phyloP scores from a whole-genome alignment of 2,888 invertebrate species.

The Euzetes globulus region DNA sequence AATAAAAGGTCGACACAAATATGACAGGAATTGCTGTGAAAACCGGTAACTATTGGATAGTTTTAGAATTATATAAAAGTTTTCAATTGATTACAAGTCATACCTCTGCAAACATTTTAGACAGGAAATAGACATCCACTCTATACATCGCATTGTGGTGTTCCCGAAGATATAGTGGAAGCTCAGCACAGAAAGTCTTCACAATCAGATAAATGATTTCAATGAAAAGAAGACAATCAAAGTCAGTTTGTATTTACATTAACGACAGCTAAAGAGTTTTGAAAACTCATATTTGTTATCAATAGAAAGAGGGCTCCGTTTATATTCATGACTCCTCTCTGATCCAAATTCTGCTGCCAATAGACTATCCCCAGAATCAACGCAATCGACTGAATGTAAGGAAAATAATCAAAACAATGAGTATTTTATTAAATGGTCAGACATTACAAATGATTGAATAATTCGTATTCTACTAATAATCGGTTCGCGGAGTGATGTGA shows the following conservation, averaged over 20 bases:
- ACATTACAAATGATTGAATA: slow-evolving; percentile 75
- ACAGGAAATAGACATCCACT: slow-evolving; percentile 79
- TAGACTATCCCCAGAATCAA: slow-evolving; percentile 50
- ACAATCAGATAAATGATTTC: neutral
- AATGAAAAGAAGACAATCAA: neutral
- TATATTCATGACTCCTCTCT: slow-evolving; percentile 48
- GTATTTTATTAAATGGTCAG: no score
- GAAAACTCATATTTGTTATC: slow-evolving; percentile 48
- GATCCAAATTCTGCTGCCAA: slow-evolving; percentile 45
- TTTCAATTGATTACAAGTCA: neutral
- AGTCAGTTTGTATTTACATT: slow-evolving; percentile 46
- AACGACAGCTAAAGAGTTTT: slow-evolving; percentile 50
- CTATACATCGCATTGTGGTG: slow-evolving; percentile 83
- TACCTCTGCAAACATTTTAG: slow-evolving; percentile 77
- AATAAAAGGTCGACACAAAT: slow-evolving; percentile 17
- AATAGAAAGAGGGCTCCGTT: slow-evolving; percentile 49
- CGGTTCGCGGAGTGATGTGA: slow-evolving; percentile 80
- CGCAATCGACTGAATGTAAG: slow-evolving; percentile 45
- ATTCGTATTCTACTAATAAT: slow-evolving; percentile 78
- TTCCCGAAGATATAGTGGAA: slow-evolving; percentile 80
- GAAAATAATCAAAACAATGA: neutral
- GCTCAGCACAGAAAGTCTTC: slow-evolving; percentile 79
- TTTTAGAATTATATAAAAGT: neutral
- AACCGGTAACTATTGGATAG: neutral
- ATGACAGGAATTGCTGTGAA: slow-evolving; percentile 21